Evolutionary conservation across 2,797 vertebrate genomes (phyloP), one percentile per base, ranked within the genome.

Genomic region (Menidia menidia): DNA sequence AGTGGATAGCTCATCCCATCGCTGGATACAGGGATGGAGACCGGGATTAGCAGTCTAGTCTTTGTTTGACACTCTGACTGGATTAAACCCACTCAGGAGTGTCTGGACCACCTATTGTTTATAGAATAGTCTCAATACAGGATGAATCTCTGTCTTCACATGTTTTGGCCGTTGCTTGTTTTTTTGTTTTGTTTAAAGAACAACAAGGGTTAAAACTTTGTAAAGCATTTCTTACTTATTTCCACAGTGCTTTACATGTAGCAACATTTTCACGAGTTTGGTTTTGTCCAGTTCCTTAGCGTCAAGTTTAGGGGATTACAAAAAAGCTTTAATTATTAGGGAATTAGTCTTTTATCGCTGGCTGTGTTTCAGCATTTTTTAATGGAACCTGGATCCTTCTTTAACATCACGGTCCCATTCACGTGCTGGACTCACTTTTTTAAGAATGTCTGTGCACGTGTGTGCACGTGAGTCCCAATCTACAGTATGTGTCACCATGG

Each of bases 41-140:
- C 68, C 1, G 13, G 85, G 83, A 87, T 88, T 90, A 89, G 55
- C 45, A 15, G 52, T 33, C 55, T 15, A 41, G 69, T 66, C 85
- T 88, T 87, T 90, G 84, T 90, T 76, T 86, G 63, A 80, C 74
- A 83, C 78, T 62, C 19, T 1, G 68, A 68, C 72, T 61, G 81
- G 84, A 91, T 89, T 89, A 88, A 79, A 71, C 56, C 3, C 39
- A 39, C 31, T 54, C 6, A 4, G 32, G 18, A 3, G 6, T 75
- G 35, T 13, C 7, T 57, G 18, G 55, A 11, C 50, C 9, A 18
- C 11, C 33, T n/a, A 15, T 25, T 56, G 18, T 58, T 39, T 35
- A n/a, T 6, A 45, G 15, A 60, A 33, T 51, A 9, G 63, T 18
- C 15, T 68, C n/a, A 31, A 18, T 18, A 43, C 18, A 44, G 42